phyloP scores from a whole-genome alignment of 30 jellyfish, hydroid and myxozoan genomes.

The Hydractinia echinata region DNA sequence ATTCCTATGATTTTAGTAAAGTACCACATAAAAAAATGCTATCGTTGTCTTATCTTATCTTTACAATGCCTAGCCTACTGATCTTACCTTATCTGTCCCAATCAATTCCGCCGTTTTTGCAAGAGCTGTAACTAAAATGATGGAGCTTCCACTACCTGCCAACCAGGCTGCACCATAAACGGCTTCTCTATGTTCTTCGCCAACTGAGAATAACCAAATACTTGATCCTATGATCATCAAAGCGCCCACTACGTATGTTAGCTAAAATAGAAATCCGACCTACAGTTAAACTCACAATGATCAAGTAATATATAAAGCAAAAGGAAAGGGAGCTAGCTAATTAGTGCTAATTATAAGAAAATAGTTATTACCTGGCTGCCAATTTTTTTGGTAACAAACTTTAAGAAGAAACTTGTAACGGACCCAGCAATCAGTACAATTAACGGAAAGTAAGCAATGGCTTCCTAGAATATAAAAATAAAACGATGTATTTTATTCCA shows the following conservation, averaged over 20 bases:
- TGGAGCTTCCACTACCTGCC: slow-evolving; percentile 67
- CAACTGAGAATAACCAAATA: slow-evolving; percentile 65
- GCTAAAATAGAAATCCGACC: slow-evolving; percentile 20
- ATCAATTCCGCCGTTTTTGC: slow-evolving; percentile 87
- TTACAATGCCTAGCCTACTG: not conserved
- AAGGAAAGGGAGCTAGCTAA: not conserved
- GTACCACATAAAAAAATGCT: too few relatives aligned
- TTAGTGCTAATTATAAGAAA: not conserved
- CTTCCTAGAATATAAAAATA: slow-evolving; percentile 52
- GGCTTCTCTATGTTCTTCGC: slow-evolving; percentile 46
- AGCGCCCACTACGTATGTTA: slow-evolving; percentile 62
- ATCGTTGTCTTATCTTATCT: too few relatives aligned
- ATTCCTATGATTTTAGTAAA: too few relatives aligned
- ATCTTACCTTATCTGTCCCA: slow-evolving; percentile 71
- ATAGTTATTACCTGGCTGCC: slow-evolving; percentile 59
- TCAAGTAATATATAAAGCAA: not conserved
- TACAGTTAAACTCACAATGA: not conserved
- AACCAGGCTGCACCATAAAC: slow-evolving; percentile 72
- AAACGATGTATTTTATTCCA: not conserved
- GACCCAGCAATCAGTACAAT: slow-evolving; percentile 78
- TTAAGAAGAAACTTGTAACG: slow-evolving; percentile 49
- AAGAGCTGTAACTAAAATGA: slow-evolving; percentile 71
- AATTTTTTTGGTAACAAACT: slow-evolving; percentile 54
- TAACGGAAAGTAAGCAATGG: slow-evolving; percentile 88
- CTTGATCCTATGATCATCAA: slow-evolving; percentile 48